Percentiles rank a stretch among this genome's conserved stretches.
phyloP scores from a whole-genome alignment of 2,888 invertebrate genomes.

The Phalera bucephala region DNA sequence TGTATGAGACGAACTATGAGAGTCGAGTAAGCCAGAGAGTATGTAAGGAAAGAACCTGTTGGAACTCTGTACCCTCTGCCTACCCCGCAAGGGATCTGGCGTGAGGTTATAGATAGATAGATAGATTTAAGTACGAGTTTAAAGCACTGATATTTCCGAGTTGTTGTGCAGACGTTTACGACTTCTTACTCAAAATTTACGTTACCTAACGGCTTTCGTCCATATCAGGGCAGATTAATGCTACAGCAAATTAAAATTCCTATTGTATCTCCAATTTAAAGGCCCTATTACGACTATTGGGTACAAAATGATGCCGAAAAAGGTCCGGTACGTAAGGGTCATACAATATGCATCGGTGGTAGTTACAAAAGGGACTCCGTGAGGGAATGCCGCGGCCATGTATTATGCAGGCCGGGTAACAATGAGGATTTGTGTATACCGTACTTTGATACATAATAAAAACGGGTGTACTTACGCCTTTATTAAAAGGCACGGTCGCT shows the following conservation, averaged over 20 bases:
- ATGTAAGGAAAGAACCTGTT: too few species aligned
- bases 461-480: background rate
- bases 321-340: slow-evolving; percentile 16
- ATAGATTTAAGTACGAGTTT: too few species aligned
- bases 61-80: too few species aligned
- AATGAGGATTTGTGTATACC: slow-evolving; percentile 32
- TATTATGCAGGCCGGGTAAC: slow-evolving; percentile 48
- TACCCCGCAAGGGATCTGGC: too few species aligned
- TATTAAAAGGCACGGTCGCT: background rate
- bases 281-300: slow-evolving; percentile 17
- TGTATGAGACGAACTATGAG: too few species aligned
- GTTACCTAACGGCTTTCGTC: too few species aligned
- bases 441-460: slow-evolving; percentile 16
- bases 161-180: too few species aligned
- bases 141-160: too few species aligned
- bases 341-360: slow-evolving; percentile 39
- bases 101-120: too few species aligned
- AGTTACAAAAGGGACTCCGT: slow-evolving; percentile 39
- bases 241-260: slow-evolving; percentile 17
- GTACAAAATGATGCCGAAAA: slow-evolving; percentile 37
- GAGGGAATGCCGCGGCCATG: slow-evolving; percentile 46
- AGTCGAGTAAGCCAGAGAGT: too few species aligned
- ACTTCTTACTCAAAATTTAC: too few species aligned
- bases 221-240: too few species aligned
- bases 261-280: slow-evolving; percentile 13